Conservation (phyloP, 2,888 invertebrate genomes). For the Callyntrura guangdongensis region DNA sequence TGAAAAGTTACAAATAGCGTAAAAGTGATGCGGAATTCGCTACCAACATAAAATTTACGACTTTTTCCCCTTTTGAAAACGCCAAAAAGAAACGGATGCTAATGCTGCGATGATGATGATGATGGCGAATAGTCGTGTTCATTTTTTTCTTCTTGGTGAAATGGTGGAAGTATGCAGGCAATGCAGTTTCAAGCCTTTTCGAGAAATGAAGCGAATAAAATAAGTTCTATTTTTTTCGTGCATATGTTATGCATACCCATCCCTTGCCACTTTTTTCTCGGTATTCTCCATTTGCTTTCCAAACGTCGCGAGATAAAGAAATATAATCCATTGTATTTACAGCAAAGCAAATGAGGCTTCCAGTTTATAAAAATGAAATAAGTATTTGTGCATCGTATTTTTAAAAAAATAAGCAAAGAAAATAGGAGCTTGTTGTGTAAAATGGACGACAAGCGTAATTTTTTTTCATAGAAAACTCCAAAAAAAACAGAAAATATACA, state of each 20-base stretch:
- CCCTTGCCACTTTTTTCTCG: not conserved
- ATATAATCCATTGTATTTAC: slow-evolving; percentile 20
- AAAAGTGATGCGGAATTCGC: slow-evolving; percentile 12
- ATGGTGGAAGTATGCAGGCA: not conserved
- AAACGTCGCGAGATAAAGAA: too few relatives aligned
- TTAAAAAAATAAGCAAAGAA: slow-evolving; percentile 1
- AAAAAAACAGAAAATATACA: not conserved
- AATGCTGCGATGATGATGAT: too few relatives aligned
- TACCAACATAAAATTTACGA: slow-evolving; percentile 43
- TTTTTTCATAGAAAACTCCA: not conserved
- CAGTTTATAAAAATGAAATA: slow-evolving; percentile 21
- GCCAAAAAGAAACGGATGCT: not conserved
- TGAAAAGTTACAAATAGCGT: not conserved
- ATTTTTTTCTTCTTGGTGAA: too few relatives aligned
- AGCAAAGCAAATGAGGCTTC: not conserved
- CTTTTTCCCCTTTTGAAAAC: slow-evolving; percentile 9
- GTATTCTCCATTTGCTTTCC: not conserved
- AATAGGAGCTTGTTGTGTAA: not conserved
- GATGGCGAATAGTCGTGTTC: too few relatives aligned
- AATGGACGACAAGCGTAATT: not conserved
- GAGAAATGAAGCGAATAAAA: too few relatives aligned
- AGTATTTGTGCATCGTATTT: slow-evolving; percentile 50
- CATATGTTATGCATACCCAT: not conserved
- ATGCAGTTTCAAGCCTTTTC: not conserved
- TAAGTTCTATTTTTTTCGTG: not conserved